Conservation (phyloP, 2,888 invertebrate species). For the Lycocerus yunnanus region DNA sequence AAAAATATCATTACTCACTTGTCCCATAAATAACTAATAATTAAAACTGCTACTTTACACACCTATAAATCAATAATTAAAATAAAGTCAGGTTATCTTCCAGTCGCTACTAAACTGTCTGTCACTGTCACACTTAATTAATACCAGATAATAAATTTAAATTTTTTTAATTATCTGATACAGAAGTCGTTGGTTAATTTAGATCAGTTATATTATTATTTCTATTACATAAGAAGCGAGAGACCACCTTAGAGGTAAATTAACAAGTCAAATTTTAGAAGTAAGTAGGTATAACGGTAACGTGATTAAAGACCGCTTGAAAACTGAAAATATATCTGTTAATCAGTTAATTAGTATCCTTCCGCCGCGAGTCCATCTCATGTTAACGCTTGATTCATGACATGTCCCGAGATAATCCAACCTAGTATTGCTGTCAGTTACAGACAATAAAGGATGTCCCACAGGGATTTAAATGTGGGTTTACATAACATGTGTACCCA, state of each 20-base stretch:
- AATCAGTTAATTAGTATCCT: conserved; percentile 30
- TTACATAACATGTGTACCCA: conserved; percentile 28
- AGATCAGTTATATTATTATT: background rate
- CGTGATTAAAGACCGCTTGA: background rate
- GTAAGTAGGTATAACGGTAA: background rate
- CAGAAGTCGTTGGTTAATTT: background rate
- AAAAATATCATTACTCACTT: too few relatives aligned
- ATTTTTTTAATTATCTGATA: background rate
- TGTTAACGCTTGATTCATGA: conserved; percentile 27
- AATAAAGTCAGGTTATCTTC: background rate
- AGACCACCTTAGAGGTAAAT: background rate
- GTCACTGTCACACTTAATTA: background rate
- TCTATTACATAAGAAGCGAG: background rate
- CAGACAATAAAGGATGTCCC: conserved; percentile 29
- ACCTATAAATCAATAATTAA: background rate
- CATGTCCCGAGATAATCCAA: conserved; percentile 21
- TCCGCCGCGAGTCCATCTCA: conserved; percentile 24
- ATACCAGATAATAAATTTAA: background rate
- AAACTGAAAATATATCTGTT: conserved; percentile 12
- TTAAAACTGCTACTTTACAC: background rate
- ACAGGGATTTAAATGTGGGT: conserved; percentile 22
- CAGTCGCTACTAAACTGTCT: background rate
- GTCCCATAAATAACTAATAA: too few relatives aligned
- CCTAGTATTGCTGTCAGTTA: conserved; percentile 25
- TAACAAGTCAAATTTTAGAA: background rate